phyloP scores from a whole-genome alignment of 2,797 vertebrate species.

The Meriones psammophilus region DNA sequence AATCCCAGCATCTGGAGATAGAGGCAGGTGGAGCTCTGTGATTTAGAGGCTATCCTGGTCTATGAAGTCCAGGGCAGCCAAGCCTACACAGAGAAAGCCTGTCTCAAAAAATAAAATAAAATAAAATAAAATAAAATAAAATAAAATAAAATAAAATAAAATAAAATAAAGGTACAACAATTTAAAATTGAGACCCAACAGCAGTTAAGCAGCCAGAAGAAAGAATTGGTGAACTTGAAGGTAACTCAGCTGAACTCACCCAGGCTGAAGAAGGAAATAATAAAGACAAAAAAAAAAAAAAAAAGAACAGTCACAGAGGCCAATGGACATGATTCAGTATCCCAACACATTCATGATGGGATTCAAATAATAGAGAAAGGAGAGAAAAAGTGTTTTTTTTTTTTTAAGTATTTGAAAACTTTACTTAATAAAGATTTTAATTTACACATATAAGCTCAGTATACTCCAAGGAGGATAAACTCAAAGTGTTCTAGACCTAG shows the following conservation, averaged over 20 bases:
- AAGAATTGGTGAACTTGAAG: conserved; percentile 26
- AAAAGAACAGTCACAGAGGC: neutral
- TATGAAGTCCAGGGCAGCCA: too few species aligned
- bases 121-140: too few species aligned
- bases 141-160: too few species aligned
- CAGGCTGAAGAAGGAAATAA: neutral
- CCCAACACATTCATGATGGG: neutral
- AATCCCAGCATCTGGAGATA: too few species aligned
- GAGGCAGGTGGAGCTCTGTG: too few species aligned
- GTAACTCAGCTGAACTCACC: neutral
- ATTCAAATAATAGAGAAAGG: conserved; percentile 1
- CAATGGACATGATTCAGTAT: neutral
- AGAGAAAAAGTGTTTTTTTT: neutral
- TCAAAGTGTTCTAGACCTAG: neutral
- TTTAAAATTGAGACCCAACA: neutral
- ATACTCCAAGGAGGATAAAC: neutral
- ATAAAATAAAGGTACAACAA: too few species aligned
- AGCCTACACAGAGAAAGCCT: too few species aligned
- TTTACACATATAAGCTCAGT: neutral
- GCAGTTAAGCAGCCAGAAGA: neutral
- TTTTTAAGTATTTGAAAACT: conserved; percentile 1
- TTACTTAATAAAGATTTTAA: neutral
- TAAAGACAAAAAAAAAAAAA: neutral
- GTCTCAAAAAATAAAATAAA: too few species aligned
- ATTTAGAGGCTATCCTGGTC: too few species aligned